Evolutionary conservation across 2,888 invertebrate species (phyloP).

Genomic region (Boloria selene): DNA sequence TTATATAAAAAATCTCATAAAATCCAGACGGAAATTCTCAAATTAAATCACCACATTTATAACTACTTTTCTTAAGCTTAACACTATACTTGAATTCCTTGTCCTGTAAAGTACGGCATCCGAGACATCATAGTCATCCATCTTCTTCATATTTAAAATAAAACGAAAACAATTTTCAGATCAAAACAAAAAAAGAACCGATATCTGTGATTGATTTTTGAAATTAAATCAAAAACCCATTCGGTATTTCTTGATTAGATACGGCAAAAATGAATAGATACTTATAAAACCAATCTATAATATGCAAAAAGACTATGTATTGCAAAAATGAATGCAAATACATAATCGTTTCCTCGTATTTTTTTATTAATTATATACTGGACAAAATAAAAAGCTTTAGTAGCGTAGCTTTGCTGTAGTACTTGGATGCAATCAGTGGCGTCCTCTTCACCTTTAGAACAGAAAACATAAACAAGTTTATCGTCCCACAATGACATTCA

Average conservation of each 20-base stretch:
- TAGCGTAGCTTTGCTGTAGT: constrained; percentile 41
- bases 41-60: constrained; percentile 15
- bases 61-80: constrained; percentile 40
- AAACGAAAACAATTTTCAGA: constrained; percentile 41
- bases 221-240: constrained; percentile 11
- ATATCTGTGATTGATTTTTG: constrained; percentile 5
- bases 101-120: constrained; percentile 37
- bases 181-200: constrained; percentile 30
- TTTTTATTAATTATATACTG: constrained; percentile 7
- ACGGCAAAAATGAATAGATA: constrained; percentile 14
- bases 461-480: constrained; percentile 69
- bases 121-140: constrained; percentile 31
- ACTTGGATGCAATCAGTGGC: constrained; percentile 40
- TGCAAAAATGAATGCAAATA: background rate
- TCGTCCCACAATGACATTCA: constrained; percentile 43
- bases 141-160: constrained; percentile 33
- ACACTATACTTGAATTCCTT: constrained; percentile 48
- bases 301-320: background rate
- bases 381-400: constrained; percentile 29
- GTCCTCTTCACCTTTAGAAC: constrained; percentile 64
- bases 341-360: constrained; percentile 6
- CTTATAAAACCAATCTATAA: background rate
- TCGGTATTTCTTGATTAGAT: constrained; percentile 14
- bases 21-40: too few species aligned
- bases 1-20: too few species aligned